Evolutionary conservation across 2,797 vertebrate genomes (phyloP).

Genomic region (Kryptolebias ocellatus): DNA sequence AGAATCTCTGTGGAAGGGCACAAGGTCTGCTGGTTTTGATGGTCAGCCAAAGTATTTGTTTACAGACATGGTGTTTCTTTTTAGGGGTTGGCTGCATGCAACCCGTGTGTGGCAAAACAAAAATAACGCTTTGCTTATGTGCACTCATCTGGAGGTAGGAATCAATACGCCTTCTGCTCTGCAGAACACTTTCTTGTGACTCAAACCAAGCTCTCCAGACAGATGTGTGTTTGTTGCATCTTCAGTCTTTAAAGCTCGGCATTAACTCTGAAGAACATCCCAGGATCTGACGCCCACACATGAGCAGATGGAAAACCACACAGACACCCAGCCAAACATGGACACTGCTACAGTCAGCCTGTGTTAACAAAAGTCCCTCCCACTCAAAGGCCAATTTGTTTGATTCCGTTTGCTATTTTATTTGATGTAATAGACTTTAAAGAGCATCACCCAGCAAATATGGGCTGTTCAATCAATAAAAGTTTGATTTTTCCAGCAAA

Average conservation of each 20-base stretch:
- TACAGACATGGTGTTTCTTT: conserved; percentile 72
- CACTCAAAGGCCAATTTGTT: conserved; percentile 73
- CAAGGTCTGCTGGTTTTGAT: conserved; percentile 78
- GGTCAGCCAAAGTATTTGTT: conserved; percentile 80
- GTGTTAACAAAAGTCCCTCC: conserved; percentile 69
- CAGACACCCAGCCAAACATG: conserved; percentile 58
- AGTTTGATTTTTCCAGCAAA: conserved; percentile 13
- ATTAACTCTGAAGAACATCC: conserved; percentile 69
- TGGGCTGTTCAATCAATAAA: conserved; percentile 60
- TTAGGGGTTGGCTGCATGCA: conserved; percentile 67
- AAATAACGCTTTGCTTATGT: conserved; percentile 67
- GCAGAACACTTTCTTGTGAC: conserved; percentile 66
- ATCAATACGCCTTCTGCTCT: conserved; percentile 72
- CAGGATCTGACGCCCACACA: conserved; percentile 75
- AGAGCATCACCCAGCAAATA: conserved; percentile 37
- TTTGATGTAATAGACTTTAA: conserved; percentile 61
- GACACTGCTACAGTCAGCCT: conserved; percentile 51
- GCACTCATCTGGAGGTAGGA: conserved; percentile 68
- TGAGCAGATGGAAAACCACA: conserved; percentile 54
- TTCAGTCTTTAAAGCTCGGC: conserved; percentile 72
- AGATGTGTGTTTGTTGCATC: conserved; percentile 57
- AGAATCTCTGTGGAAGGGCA: conserved; percentile 76
- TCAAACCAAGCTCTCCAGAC: conserved; percentile 74
- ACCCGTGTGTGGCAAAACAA: conserved; percentile 58
- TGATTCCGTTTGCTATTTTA: conserved; percentile 65